These are phyloP conservation scores for Scaeva pyrastri DNA, from an alignment of 2,888 invertebrate species.

Conservation along the genomic window DNA sequence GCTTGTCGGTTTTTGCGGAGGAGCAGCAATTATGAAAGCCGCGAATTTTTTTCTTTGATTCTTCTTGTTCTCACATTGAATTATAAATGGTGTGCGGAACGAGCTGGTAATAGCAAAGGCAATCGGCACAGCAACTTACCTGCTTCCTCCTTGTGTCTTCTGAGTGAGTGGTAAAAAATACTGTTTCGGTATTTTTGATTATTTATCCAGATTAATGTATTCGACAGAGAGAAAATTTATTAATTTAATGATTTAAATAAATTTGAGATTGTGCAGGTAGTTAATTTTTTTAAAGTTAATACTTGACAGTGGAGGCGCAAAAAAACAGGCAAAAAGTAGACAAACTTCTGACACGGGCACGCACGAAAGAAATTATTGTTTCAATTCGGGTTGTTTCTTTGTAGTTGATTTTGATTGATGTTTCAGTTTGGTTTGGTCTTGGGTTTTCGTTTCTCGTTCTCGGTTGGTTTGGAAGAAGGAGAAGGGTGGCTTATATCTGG, in stretches of 20 bases:
- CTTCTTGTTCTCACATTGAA: conserved; percentile 44
- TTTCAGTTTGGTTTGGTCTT: conserved; percentile 27
- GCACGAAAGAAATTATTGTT: conserved; percentile 73
- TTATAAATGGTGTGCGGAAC: conserved; percentile 50
- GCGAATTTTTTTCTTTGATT: conserved; percentile 65
- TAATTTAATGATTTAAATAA: conserved; percentile 26
- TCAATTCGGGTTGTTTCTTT: conserved; percentile 56
- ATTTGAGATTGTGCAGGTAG: conserved; percentile 15
- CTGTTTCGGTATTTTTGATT: conserved; percentile 62
- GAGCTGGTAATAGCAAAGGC: conserved; percentile 39
- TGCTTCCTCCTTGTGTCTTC: conserved; percentile 49
- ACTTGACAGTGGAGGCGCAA: conserved; percentile 63
- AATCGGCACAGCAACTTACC: conserved; percentile 59
- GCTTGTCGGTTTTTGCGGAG: conserved; percentile 68
- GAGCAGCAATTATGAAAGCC: conserved; percentile 74
- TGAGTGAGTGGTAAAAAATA: conserved; percentile 49
- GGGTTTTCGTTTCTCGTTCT: conserved; percentile 26
- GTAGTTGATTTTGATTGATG: conserved; percentile 64
- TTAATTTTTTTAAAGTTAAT: conserved; percentile 43
- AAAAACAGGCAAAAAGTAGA: conserved; percentile 73
- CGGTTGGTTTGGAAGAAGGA: background rate
- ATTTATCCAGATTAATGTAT: conserved; percentile 28
- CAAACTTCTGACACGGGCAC: conserved; percentile 73
- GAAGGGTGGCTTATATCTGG: conserved; percentile 26
- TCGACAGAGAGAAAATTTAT: conserved; percentile 31